Percentiles rank a stretch among this genome's conserved stretches.
Evolutionary conservation across 2,797 vertebrate genomes (phyloP).

Genomic region (Syngnathus rostellatus): DNA sequence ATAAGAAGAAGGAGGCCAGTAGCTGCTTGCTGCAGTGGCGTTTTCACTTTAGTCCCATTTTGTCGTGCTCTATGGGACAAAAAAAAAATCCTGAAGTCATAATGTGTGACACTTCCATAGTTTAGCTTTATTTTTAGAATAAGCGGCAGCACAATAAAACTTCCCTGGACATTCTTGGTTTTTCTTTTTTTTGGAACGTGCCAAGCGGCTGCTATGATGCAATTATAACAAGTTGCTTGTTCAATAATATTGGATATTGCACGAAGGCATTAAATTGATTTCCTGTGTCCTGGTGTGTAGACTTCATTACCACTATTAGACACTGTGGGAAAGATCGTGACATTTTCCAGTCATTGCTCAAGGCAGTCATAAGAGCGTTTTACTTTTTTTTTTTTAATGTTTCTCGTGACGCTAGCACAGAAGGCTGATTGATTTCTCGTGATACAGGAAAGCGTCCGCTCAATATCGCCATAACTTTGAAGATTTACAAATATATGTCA

Average conservation of each 20-base stretch:
- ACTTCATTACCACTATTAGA: neutral
- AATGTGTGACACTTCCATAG: neutral
- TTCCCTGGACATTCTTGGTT: neutral
- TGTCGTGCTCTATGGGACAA: constrained; percentile 4
- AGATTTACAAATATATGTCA: no score
- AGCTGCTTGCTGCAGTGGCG: neutral
- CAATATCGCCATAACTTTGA: neutral
- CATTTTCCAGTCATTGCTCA: neutral
- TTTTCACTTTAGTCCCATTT: constrained; percentile 23
- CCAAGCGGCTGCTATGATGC: neutral
- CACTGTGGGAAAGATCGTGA: neutral
- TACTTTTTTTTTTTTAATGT: neutral
- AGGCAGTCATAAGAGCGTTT: neutral
- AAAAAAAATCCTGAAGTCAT: neutral
- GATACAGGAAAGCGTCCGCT: neutral
- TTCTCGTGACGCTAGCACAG: neutral
- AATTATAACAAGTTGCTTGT: neutral
- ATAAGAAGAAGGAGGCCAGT: neutral
- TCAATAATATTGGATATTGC: neutral
- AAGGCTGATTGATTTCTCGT: neutral
- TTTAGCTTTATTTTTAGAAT: neutral
- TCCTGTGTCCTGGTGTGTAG: neutral
- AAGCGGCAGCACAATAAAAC: neutral
- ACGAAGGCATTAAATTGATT: neutral
- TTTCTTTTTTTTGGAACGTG: neutral